Percentiles rank a stretch among this genome's conserved stretches.
phyloP scores from a whole-genome alignment of 2,113 vertebrate genomes.

The Jaculus jaculus region DNA sequence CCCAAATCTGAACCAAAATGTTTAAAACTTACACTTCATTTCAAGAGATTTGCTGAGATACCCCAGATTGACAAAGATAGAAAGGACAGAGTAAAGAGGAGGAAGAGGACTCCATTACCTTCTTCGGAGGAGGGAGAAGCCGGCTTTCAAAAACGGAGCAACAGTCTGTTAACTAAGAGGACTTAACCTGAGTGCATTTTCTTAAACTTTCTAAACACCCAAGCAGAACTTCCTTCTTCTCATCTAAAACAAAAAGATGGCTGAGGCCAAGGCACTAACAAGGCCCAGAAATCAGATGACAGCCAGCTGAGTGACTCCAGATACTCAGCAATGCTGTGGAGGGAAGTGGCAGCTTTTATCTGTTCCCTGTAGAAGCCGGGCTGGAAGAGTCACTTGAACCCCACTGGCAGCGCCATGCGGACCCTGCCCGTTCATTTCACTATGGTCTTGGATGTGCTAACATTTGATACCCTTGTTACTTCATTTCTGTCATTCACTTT shows the following conservation, averaged over 20 bases:
- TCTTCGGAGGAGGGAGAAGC: not conserved
- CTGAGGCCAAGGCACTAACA: not conserved
- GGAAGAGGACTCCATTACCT: not conserved
- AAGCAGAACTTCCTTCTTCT: not conserved
- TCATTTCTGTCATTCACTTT: conserved; percentile 10
- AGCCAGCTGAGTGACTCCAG: not conserved
- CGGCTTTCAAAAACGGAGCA: not conserved
- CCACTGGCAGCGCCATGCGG: not conserved
- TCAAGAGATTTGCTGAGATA: conserved; percentile 13
- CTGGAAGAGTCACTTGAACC: not conserved
- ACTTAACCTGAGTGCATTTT: not conserved
- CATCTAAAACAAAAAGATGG: conserved; percentile 22
- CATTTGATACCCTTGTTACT: not conserved
- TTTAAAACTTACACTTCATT: conserved; percentile 60
- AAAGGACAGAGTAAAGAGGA: conserved; percentile 4
- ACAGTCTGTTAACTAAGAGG: conserved; percentile 5
- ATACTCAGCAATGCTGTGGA: not conserved
- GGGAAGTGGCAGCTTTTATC: not conserved
- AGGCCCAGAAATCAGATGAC: not conserved
- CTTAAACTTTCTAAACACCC: conserved; percentile 1
- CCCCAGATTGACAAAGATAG: conserved; percentile 9
- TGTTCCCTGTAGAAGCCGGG: not conserved
- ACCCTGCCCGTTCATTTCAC: not conserved
- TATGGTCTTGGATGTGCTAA: not conserved
- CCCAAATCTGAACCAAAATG: conserved; percentile 52